Evolutionary conservation across 2,797 vertebrate species (phyloP), one percentile per base, ranked within the genome.

Genomic region (Coregonus suidteri): DNA sequence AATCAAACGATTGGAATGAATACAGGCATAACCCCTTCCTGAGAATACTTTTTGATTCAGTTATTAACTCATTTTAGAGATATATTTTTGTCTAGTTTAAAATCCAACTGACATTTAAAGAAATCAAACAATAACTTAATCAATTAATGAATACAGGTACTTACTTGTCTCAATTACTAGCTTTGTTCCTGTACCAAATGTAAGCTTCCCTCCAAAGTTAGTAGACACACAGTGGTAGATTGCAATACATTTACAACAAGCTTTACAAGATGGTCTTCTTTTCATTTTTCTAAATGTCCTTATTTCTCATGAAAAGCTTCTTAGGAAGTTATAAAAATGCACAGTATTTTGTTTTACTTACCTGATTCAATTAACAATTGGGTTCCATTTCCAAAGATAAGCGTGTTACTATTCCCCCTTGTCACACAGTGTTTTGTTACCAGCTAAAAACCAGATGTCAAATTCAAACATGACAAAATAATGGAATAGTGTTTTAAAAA

Each of bases 351-450:
- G 14, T 9, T 30, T 6, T 41, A 70, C 74, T 51, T 52, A 85
- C 83, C 82, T 56, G 78, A 52, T 3, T 77, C 35, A 1, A 83
- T 31, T 1, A 0, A n/a, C n/a, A 82, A 76, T 1, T 0, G 51
- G 11, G 77, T 56, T 76, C 83, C 81, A 51, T 3, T 11, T 6
- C 20, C 79, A 78, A 84, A 84, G 4, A 80, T 3, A 5, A 86
- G 0, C 20, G 75, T 79, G 0, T 80, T 62, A 20, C 18, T 59
- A 41, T 71, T 54, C 75, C 64, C 51, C 14, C 1, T 53, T 0
- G n/a, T 77, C 84, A 79, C 81, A 81, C 79, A 35, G 77, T 20
- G 72, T 77, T 71, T 25, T 16, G 54, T 4, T 6, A 74, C 69
- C 59, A n/a, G 25, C 68, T n/a, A 9, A 37, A 78, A 82, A 76